phyloP scores from a whole-genome alignment of 2,888 invertebrate genomes.

The Hyppa rectilinea region DNA sequence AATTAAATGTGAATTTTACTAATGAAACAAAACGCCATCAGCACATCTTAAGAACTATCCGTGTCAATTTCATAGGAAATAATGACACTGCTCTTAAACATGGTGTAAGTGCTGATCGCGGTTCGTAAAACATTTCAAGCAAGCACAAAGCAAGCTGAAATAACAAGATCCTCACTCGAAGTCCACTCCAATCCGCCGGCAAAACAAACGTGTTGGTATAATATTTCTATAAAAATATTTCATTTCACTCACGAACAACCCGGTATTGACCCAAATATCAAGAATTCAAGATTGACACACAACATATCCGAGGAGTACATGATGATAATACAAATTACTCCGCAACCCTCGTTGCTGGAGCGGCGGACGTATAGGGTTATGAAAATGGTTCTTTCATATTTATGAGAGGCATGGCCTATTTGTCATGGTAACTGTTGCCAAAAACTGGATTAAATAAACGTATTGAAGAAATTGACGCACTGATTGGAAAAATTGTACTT shows the following conservation, averaged over 20 bases:
- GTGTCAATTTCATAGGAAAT: no score
- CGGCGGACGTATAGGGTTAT: slow-evolving; percentile 39
- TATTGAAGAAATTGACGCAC: neutral
- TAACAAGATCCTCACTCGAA: neutral
- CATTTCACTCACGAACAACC: slow-evolving; percentile 46
- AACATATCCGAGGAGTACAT: slow-evolving; percentile 45
- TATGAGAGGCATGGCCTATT: slow-evolving; percentile 60
- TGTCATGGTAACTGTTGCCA: slow-evolving; percentile 59
- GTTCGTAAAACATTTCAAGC: neutral
- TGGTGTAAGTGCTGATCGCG: no score
- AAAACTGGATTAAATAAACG: slow-evolving; percentile 28
- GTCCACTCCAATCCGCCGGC: slow-evolving; percentile 20
- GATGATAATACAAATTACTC: slow-evolving; percentile 64
- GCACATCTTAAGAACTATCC: no score
- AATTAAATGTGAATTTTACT: no score
- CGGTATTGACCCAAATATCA: slow-evolving; percentile 60
- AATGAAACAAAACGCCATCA: no score
- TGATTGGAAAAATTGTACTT: neutral
- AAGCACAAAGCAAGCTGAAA: neutral
- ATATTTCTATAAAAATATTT: slow-evolving; percentile 46
- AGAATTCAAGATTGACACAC: slow-evolving; percentile 60
- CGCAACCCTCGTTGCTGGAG: slow-evolving; percentile 33
- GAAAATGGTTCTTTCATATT: slow-evolving; percentile 64
- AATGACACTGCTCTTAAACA: no score
- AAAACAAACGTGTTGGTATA: slow-evolving; percentile 30